Percentiles rank a stretch among this genome's conserved stretches.
phyloP scores from a whole-genome alignment of 2,888 invertebrate species.

The Lasioglossum villosulum region DNA sequence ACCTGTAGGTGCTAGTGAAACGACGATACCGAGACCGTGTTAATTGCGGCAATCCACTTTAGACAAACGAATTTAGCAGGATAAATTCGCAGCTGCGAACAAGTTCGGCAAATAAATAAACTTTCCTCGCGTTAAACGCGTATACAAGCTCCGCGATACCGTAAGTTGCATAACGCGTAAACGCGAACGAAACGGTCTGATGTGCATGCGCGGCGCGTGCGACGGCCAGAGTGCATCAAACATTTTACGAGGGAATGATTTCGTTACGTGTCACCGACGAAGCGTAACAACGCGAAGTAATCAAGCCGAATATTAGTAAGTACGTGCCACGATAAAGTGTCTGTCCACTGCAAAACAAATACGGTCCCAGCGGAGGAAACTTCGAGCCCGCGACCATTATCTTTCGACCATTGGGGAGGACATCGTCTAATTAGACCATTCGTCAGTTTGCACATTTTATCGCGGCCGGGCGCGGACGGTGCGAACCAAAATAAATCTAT shows the following conservation, averaged over 20 bases:
- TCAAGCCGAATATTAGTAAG: not conserved
- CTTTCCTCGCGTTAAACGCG: not conserved
- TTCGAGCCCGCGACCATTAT: not conserved
- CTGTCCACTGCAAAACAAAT: not conserved
- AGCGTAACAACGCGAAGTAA: not conserved
- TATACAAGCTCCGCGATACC: not conserved
- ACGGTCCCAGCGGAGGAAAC: not conserved
- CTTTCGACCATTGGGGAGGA: not conserved
- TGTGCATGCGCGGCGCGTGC: not conserved
- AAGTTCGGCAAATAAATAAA: conserved; percentile 4
- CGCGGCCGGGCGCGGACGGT: not conserved
- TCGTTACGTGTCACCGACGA: not conserved
- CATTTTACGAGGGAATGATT: not conserved
- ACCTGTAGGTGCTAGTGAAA: not conserved
- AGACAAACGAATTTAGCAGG: not conserved
- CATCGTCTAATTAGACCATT: conserved; percentile 8
- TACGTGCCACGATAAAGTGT: not conserved
- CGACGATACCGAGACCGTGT: not conserved
- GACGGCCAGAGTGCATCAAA: not conserved
- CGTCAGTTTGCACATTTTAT: not conserved
- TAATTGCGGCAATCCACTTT: conserved; percentile 11
- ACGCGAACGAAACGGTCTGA: not conserved
- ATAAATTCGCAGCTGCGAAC: not conserved
- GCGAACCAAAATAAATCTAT: not conserved
- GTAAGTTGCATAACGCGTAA: conserved; percentile 3